phyloP scores from a whole-genome alignment of 2,113 vertebrate species.

The Petrocephalus zakoni region DNA sequence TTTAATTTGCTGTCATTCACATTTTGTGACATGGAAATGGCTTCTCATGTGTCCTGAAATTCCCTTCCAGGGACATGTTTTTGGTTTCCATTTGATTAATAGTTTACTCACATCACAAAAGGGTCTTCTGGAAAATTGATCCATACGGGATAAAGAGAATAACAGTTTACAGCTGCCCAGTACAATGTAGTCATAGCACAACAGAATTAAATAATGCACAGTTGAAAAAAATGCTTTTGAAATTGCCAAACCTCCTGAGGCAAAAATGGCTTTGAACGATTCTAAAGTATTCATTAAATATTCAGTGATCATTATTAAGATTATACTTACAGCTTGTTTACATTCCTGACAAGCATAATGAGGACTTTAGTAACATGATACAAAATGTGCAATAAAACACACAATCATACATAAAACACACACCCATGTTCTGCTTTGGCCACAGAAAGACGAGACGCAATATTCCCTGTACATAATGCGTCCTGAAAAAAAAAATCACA shows the following conservation, averaged over 20 bases:
- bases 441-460: constrained; percentile 16
- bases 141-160: not conserved
- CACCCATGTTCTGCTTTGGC: constrained; percentile 22
- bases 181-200: not conserved
- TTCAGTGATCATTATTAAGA: constrained; percentile 3
- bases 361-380: not conserved
- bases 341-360: constrained; percentile 13
- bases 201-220: constrained; percentile 6
- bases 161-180: not conserved
- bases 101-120: not conserved
- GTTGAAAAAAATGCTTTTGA: not conserved
- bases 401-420: constrained; percentile 7
- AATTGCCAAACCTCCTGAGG: constrained; percentile 7
- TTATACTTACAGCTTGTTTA: constrained; percentile 1
- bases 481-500: not conserved
- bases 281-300: constrained; percentile 14
- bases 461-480: constrained; percentile 1
- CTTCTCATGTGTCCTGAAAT: not conserved
- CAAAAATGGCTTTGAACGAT: constrained; percentile 13
- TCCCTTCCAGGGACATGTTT: not conserved
- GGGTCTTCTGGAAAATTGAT: not conserved
- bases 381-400: constrained; percentile 19
- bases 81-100: not conserved
- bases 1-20: not conserved
- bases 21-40: not conserved